Base-by-base conservation (phyloP, 2,888 invertebrate genomes). In the Thecophora atra region DNA sequence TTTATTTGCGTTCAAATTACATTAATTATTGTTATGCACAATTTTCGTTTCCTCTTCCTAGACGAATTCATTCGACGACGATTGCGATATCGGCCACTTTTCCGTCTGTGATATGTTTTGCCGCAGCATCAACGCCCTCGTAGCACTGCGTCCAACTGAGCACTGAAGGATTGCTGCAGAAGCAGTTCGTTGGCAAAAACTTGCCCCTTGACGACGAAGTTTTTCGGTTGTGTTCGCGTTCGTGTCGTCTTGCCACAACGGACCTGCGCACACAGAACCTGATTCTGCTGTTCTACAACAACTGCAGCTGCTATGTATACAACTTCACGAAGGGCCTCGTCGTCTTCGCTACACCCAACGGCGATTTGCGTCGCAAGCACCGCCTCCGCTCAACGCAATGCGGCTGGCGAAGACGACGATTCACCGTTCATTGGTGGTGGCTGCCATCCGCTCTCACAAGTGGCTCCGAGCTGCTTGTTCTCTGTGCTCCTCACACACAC, bases 91-190 rank as follows among this genome's bases (percentile, higher is more conserved):
- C 21, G n/a, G 30, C 58, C 47, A 37, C 37, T 37, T 37, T 37
- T 69, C 6, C 58, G 58, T 58, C 44, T 42, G n/a, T 51, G n/a
- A 51, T 51, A 37, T 42, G 54, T 28, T 66, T 66, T 51, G 30
- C 52, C 58, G 37, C 62, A 63, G 62, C 70, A 51, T 70, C 42
- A 17, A 26, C 82, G 83, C 78, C 80, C 84, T 82, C 81, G 80
- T 82, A 81, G 81, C 82, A 81, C 80, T 80, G 79, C 80, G 79
- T 81, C 80, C 80, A 76, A 80, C 80, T 77, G 80, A 80, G 78
- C 82, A 83, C 83, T 83, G 81, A 81, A 81, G 30, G 42, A n/a
- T n/a, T n/a, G n/a, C n/a, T n/a, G n/a, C n/a, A 52, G 51, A 30
- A 15, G 64, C 5, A 64, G 42, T 51, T 62, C 51, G 62, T 63